Evolutionary conservation across 1,140 invertebrate species (phyloP), one percentile per base, ranked within the genome.

Genomic region (Drosophila ananassae): DNA sequence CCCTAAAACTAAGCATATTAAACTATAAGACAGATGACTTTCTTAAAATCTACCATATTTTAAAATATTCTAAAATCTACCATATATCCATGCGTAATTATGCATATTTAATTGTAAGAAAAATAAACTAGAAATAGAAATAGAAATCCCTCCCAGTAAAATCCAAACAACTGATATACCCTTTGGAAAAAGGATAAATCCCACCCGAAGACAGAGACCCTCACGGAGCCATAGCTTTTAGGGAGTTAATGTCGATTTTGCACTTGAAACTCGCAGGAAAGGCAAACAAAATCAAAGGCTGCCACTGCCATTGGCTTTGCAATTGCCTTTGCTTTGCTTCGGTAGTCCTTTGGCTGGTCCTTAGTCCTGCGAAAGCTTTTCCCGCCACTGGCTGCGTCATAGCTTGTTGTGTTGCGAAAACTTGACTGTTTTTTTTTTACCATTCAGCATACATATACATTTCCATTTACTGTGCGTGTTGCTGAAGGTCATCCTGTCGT

Each of bases 401-500:
- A 73, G 66, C 74, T 68, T 64, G 61, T 71, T 74, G 24, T 47
- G 72, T 71, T 76, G 82, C 79, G 74, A 76, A 87, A 87, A 85
- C 79, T 87, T 87, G 82, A 56, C 72, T 81, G 85, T 80, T 85
- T 82, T 67, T 80, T 85, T 81, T 66, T 77, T 73, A 56, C 39
- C 48, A 44, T 13, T 5, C 12, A 3, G n/a, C 6, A 1, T n/a
- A 13, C 39, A 41, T 13, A 41, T 13, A 41, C 39, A 13, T 13
- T 7, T 2, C 7, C 41, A 46, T 47, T 87, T 55, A 47, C 72
- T 79, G 73, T 84, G 84, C 79, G 84, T 85, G 81, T 79, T 90
- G 81, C 71, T 90, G 87, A 90, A 90, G 87, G 87, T 90, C 87
- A 90, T 90, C 74, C 76, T 71, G 87, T 80, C 79, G 87, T 28